Conservation (phyloP, 2,888 invertebrate genomes). For the Tryphoninae sp. region DNA sequence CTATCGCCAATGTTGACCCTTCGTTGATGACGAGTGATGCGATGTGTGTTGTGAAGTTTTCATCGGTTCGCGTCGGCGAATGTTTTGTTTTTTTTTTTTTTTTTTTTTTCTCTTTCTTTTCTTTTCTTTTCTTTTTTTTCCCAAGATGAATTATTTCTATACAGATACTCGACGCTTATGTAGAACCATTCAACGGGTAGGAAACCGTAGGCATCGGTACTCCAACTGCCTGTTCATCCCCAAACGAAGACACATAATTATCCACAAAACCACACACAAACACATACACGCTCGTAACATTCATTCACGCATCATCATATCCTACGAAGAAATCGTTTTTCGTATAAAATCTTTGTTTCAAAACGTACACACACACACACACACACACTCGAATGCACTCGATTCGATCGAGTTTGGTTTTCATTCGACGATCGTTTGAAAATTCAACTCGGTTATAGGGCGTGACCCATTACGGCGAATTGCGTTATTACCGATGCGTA, state of each 20-base stretch:
- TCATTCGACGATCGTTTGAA: conserved; percentile 16
- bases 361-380: conserved; percentile 8
- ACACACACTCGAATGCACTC: conserved; percentile 27
- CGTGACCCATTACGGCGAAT: conserved; percentile 20
- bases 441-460: background rate
- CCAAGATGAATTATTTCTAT: too few relatives aligned
- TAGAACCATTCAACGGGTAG: too few relatives aligned
- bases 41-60: conserved; percentile 4
- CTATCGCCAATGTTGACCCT: conserved; percentile 12
- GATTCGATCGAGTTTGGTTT: conserved; percentile 29
- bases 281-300: background rate
- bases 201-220: conserved; percentile 10
- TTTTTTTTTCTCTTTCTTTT: too few relatives aligned
- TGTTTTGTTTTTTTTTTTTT: too few relatives aligned
- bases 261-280: background rate
- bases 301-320: background rate
- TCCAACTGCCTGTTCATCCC: conserved; percentile 4
- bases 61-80: conserved; percentile 1
- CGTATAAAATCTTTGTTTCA: background rate
- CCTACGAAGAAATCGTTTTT: background rate
- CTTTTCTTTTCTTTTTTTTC: too few relatives aligned
- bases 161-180: too few relatives aligned
- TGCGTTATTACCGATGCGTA: conserved; percentile 18
- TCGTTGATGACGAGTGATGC: conserved; percentile 25
- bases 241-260: too few relatives aligned